Conservation (phyloP, 2,888 invertebrate genomes). For the Hecatera dysodea region DNA sequence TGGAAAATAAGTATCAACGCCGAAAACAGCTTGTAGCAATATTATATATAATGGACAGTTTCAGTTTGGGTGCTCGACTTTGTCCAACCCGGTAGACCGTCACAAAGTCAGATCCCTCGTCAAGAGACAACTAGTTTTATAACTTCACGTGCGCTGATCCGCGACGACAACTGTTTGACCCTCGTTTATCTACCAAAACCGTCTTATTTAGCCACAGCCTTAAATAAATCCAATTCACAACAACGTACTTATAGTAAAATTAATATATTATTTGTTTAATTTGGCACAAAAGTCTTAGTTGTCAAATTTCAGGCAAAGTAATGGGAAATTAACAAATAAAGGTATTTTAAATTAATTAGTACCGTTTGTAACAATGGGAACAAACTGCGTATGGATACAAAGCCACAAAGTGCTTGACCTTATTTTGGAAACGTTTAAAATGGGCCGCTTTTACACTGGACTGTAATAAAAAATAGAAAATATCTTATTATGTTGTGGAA, state of each 20-base stretch:
- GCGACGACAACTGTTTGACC: conserved; percentile 7
- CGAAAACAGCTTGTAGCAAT: background rate
- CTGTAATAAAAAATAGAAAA: conserved; percentile 12
- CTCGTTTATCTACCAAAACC: conserved; percentile 23
- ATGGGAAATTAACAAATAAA: conserved; percentile 30
- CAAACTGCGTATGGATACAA: conserved; percentile 53
- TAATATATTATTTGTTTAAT: conserved; percentile 43
- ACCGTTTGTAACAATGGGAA: conserved; percentile 44
- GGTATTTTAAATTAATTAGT: conserved; percentile 48
- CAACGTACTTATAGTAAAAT: conserved; percentile 11
- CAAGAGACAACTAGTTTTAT: conserved; percentile 23
- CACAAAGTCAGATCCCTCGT: conserved; percentile 20
- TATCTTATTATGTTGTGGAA: background rate
- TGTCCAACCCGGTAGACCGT: background rate
- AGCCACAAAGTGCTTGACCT: conserved; percentile 60
- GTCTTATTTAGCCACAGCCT: conserved; percentile 15
- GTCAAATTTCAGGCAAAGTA: conserved; percentile 37
- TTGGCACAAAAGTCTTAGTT: conserved; percentile 24
- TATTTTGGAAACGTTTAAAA: conserved; percentile 50
- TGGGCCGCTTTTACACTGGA: conserved; percentile 35
- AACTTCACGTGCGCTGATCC: conserved; percentile 22
- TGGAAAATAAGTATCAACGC: no score
- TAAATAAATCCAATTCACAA: conserved; percentile 22
- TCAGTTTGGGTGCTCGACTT: background rate
- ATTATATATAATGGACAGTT: background rate